Percentiles rank a stretch among this genome's conserved stretches.
Conservation (phyloP, 2,888 invertebrate genomes). For the Tortrix viridana region DNA sequence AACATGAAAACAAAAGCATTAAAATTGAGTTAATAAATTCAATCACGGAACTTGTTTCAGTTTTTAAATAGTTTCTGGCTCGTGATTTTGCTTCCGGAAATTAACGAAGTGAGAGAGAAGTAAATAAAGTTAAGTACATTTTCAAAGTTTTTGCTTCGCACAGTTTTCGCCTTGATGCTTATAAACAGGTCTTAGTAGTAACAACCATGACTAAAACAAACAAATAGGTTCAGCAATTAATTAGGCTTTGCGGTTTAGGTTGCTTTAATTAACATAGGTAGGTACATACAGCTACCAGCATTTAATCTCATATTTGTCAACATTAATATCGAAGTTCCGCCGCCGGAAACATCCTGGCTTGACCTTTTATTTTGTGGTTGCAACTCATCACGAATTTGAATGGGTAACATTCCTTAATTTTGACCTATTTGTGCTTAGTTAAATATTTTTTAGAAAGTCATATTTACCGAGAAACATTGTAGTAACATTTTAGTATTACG, state of each 20-base stretch:
- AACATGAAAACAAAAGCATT: slow-evolving; percentile 21
- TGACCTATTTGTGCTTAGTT: too few relatives aligned
- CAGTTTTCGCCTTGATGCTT: background rate
- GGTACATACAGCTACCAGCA: too few relatives aligned
- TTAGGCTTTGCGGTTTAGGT: background rate
- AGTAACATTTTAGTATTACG: too few relatives aligned
- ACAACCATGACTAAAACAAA: background rate
- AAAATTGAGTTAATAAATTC: slow-evolving; percentile 30
- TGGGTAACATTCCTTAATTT: too few relatives aligned
- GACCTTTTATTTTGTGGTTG: background rate
- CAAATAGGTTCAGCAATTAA: background rate
- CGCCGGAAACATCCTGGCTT: background rate
- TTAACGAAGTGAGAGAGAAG: slow-evolving; percentile 9
- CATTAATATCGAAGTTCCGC: background rate
- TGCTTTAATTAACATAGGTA: background rate
- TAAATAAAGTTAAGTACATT: background rate
- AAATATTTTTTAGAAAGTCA: too few relatives aligned
- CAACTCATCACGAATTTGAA: too few relatives aligned
- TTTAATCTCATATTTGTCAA: background rate
- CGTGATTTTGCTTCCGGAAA: slow-evolving; percentile 15
- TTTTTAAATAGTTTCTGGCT: slow-evolving; percentile 33
- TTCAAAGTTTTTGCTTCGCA: background rate
- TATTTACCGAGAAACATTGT: too few relatives aligned
- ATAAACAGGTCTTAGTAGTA: background rate
- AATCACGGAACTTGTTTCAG: slow-evolving; percentile 31